Evolutionary conservation across 2,113 vertebrate species (phyloP).

Genomic region (Anseranas semipalmata): DNA sequence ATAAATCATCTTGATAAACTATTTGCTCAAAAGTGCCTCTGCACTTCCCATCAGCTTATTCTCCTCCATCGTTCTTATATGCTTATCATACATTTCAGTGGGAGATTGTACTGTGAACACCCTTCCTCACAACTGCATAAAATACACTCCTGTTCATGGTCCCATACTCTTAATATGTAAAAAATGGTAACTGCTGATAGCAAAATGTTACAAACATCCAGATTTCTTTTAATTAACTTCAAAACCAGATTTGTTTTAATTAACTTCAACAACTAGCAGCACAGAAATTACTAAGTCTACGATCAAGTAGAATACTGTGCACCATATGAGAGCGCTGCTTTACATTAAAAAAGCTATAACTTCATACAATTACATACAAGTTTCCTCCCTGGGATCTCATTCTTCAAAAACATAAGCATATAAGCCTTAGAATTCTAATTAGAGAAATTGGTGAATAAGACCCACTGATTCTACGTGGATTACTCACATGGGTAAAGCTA

Average conservation of each 20-base stretch:
- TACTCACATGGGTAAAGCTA: not conserved
- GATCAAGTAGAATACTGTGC: not conserved
- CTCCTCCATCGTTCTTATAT: not conserved
- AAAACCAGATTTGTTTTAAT: not conserved
- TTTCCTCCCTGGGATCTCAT: not conserved
- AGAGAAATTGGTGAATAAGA: not conserved
- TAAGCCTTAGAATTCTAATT: not conserved
- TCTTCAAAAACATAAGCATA: not conserved
- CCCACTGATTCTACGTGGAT: not conserved
- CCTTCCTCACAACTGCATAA: not conserved
- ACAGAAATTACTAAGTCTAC: not conserved
- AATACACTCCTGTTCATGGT: not conserved
- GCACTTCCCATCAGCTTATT: not conserved
- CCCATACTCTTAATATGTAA: not conserved
- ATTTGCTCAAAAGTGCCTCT: not conserved
- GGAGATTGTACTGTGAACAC: not conserved
- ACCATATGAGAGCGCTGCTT: not conserved
- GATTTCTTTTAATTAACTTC: not conserved
- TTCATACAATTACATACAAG: not conserved
- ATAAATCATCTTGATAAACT: not conserved
- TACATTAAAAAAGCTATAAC: not conserved
- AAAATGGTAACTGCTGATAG: rapidly evolving
- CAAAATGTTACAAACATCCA: not conserved
- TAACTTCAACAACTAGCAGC: not conserved
- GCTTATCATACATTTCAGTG: not conserved